Evolutionary conservation across 2,888 invertebrate genomes (phyloP), one percentile per base, ranked within the genome.

Genomic region (Craniophora ligustri): DNA sequence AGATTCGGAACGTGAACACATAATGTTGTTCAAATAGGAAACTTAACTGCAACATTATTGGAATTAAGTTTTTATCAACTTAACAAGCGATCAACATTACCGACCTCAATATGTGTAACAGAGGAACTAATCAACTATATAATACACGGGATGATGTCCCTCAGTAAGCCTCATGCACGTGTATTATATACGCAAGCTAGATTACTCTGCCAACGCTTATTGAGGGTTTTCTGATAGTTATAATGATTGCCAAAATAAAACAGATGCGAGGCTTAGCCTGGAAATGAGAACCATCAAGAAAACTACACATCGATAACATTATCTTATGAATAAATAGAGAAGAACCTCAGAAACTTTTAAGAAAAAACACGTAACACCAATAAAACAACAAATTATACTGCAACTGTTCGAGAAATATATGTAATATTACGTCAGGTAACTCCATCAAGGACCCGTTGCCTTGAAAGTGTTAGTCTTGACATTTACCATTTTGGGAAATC

Each of bases 11-110:
- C 42, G 21, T 21, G 32, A 14, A 23, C 7, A 23, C 32, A 44
- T 32, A 44, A 44, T 32, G 14, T 2, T 15, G 18, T 32, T 44
- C 15, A 15, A 23, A 32, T 44, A 44, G 4, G 16, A 40, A 32
- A 32, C 42, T n/a, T 32, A 15, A 34, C n/a, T 21, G 15, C 32
- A 15, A 44, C 14, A 15, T 44, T n/a, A 10, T 23, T 21, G 15
- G 10, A 15, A 15, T 3, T n/a, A 11, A n/a, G 23, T 32, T 44
- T 18, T 18, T 23, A 32, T 32, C 32, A 15, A 32, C 3, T 2
- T 11, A 21, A 32, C n/a, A 32, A 5, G 32, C 30, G 30, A 11
- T 44, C 21, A 34, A 15, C 15, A 23, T 21, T 15, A 11, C 21
- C n/a, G n/a, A n/a, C n/a, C n/a, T n/a, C n/a, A n/a, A n/a, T n/a